Conservation (phyloP, 2,888 invertebrate genomes). For the Stratiomys singularior region DNA sequence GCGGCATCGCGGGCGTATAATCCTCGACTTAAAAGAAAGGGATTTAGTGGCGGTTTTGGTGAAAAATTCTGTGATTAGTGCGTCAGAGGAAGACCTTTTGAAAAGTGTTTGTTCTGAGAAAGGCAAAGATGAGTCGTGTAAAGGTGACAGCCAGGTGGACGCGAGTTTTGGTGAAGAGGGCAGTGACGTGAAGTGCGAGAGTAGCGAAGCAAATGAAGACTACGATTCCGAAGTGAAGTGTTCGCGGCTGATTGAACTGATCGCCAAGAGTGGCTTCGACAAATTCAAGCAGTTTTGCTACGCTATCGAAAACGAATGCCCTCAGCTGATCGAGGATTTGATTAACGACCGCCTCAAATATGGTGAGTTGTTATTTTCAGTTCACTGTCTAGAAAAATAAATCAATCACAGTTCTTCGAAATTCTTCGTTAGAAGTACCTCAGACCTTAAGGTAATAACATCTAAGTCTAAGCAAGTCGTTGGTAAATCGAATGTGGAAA, state of each 20-base stretch:
- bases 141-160: background rate
- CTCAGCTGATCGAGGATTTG: conserved; percentile 72
- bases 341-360: conserved; percentile 70
- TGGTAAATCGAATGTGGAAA: too few relatives aligned
- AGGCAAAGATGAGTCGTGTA: background rate
- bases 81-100: conserved; percentile 70
- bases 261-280: conserved; percentile 71
- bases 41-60: conserved; percentile 73
- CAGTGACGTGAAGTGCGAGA: background rate
- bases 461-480: too few relatives aligned
- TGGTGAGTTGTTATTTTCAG: conserved; percentile 60
- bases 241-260: conserved; percentile 71
- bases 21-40: conserved; percentile 72
- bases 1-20: conserved; percentile 72
- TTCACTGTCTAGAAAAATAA: background rate
- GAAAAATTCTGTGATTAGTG: conserved; percentile 73
- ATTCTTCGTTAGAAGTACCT: background rate
- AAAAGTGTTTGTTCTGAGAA: conserved; percentile 55
- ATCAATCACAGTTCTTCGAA: too few relatives aligned
- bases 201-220: conserved; percentile 45
- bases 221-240: conserved; percentile 65
- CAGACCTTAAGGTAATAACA: too few relatives aligned
- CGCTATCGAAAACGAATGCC: conserved; percentile 72
- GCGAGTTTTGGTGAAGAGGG: background rate
- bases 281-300: conserved; percentile 72